Conservation (phyloP, 2,113 vertebrate species). For the Archilochus colubris region DNA sequence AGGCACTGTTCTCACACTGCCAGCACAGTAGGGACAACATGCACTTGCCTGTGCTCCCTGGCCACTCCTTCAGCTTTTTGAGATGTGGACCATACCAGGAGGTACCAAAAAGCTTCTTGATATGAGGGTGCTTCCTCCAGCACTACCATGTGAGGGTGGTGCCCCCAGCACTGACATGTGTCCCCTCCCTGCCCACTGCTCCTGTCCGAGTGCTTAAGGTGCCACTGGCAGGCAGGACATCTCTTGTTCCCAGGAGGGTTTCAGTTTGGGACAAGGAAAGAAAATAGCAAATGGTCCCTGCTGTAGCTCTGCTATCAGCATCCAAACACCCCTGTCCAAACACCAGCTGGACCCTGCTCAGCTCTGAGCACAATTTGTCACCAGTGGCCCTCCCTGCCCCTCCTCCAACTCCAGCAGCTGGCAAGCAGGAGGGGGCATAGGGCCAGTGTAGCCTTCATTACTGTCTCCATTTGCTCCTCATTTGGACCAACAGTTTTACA, state of each 20-base stretch:
- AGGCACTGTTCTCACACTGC: not conserved
- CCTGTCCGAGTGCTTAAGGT: accelerated
- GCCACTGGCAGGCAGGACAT: not conserved
- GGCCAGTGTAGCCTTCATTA: slow-evolving; percentile 28
- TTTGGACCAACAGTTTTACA: slow-evolving; percentile 70
- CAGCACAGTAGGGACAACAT: accelerated
- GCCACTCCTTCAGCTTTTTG: not conserved
- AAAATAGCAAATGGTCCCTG: slow-evolving; percentile 74
- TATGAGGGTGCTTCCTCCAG: not conserved
- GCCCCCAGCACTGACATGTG: accelerated
- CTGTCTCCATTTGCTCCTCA: slow-evolving; percentile 76
- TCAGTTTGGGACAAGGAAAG: slow-evolving; percentile 25
- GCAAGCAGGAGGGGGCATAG: slow-evolving; percentile 16
- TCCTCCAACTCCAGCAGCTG: slow-evolving; percentile 38
- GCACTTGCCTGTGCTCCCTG: accelerated
- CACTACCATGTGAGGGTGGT: too few relatives aligned
- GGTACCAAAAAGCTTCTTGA: not conserved
- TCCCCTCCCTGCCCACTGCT: not conserved
- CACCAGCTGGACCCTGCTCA: not conserved
- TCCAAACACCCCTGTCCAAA: slow-evolving; percentile 65
- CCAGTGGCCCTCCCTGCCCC: slow-evolving; percentile 9
- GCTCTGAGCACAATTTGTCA: slow-evolving; percentile 66
- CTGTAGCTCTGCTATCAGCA: slow-evolving; percentile 34
- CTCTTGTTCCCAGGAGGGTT: not conserved
- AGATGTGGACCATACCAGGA: not conserved